Percentiles rank a stretch among this genome's conserved stretches.
Conservation (phyloP, 2,888 invertebrate species). For the Allygus modestus region DNA sequence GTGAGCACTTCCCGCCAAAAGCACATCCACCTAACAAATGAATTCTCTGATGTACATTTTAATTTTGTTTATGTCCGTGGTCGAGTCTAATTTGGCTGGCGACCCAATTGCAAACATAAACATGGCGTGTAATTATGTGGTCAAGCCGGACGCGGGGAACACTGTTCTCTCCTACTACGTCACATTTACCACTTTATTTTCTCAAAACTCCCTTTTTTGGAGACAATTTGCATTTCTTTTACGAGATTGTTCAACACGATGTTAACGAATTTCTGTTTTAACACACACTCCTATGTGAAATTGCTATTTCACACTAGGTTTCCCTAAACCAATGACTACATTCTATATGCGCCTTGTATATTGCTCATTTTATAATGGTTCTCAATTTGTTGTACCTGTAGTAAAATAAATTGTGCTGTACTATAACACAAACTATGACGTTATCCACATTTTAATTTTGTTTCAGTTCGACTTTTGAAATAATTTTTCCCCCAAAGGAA, state of each 20-base stretch:
- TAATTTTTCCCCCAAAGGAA: too few relatives aligned
- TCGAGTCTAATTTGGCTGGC: slow-evolving; percentile 43
- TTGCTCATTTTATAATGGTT: too few relatives aligned
- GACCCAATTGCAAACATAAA: slow-evolving; percentile 56
- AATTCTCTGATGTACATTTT: slow-evolving; percentile 54
- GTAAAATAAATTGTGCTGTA: too few relatives aligned
- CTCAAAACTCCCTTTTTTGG: neutral
- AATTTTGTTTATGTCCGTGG: slow-evolving; percentile 55
- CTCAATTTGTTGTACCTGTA: too few relatives aligned
- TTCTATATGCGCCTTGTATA: too few relatives aligned
- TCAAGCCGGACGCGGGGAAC: slow-evolving; percentile 11
- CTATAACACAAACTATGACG: too few relatives aligned
- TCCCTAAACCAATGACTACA: too few relatives aligned
- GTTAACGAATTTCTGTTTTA: neutral
- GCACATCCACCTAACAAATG: slow-evolving; percentile 52
- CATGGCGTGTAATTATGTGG: slow-evolving; percentile 51
- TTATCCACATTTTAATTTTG: too few relatives aligned
- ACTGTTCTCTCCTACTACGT: neutral
- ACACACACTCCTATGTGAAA: too few relatives aligned
- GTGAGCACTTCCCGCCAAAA: slow-evolving; percentile 35
- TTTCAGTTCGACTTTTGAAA: too few relatives aligned
- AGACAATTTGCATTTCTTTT: neutral
- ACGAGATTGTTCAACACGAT: neutral
- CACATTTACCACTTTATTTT: slow-evolving; percentile 49
- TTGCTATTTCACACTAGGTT: too few relatives aligned